phyloP scores from a whole-genome alignment of 2,888 invertebrate genomes.

The Hyposoter dolosus region DNA sequence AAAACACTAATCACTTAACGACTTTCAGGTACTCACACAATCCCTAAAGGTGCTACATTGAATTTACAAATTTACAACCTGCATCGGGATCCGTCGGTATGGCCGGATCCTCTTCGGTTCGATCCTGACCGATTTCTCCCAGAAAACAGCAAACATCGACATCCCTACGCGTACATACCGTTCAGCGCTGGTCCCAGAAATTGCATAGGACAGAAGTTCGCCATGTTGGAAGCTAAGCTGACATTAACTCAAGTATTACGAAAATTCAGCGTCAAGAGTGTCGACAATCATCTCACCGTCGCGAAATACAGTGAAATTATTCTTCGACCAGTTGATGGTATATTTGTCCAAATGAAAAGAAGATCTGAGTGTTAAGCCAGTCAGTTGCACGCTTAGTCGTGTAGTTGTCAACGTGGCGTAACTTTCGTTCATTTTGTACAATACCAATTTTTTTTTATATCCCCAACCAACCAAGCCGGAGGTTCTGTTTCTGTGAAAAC shows the following conservation, averaged over 20 bases:
- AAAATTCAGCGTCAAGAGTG: slow-evolving; percentile 76
- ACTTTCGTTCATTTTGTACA: no score
- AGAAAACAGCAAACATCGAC: slow-evolving; percentile 78
- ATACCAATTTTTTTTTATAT: no score
- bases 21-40: slow-evolving; percentile 78
- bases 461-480: no score
- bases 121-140: slow-evolving; percentile 85
- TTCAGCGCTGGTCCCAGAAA: slow-evolving; percentile 81
- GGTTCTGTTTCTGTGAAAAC: no score
- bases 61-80: slow-evolving; percentile 84
- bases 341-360: slow-evolving; percentile 53
- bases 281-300: slow-evolving; percentile 69
- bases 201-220: slow-evolving; percentile 80
- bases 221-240: slow-evolving; percentile 75
- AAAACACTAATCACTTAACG: background rate
- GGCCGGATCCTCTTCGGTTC: slow-evolving; percentile 85
- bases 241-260: slow-evolving; percentile 73
- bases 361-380: slow-evolving; percentile 8
- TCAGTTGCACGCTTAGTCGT: background rate
- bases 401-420: no score
- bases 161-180: slow-evolving; percentile 79
- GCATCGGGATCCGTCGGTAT: slow-evolving; percentile 85
- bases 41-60: slow-evolving; percentile 84
- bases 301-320: slow-evolving; percentile 70
- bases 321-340: slow-evolving; percentile 72